Evolutionary conservation across 2,797 vertebrate genomes (phyloP).

Genomic region (Myripristis jacobus): DNA sequence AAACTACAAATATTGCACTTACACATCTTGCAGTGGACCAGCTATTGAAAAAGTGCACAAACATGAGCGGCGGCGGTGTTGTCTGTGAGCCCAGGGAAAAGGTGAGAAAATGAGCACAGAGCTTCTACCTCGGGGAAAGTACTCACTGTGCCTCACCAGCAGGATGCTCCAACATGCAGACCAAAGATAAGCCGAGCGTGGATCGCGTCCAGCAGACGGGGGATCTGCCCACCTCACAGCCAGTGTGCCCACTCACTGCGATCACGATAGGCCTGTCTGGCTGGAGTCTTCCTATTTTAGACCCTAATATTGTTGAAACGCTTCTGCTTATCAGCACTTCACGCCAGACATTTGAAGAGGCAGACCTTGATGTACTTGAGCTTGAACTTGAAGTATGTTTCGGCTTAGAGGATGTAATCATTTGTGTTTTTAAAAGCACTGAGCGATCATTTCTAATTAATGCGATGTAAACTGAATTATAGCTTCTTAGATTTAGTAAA

Average conservation of each 20-base stretch:
- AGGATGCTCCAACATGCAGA: conserved; percentile 39
- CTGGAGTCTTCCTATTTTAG: conserved; percentile 18
- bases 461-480: too few species aligned
- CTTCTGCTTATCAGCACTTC: conserved; percentile 32
- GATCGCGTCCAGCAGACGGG: conserved; percentile 1
- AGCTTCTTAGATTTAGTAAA: too few species aligned
- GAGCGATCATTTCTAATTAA: too few species aligned
- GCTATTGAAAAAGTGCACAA: not conserved
- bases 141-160: not conserved
- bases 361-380: not conserved
- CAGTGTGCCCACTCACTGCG: not conserved
- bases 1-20: conserved; percentile 2
- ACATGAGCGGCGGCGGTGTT: not conserved
- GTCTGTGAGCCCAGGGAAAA: not conserved
- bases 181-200: conserved; percentile 53
- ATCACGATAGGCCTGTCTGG: not conserved
- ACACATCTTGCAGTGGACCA: not conserved
- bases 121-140: conserved; percentile 44
- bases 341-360: not conserved
- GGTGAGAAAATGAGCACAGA: not conserved
- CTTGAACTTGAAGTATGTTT: too few species aligned
- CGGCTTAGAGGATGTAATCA: too few species aligned
- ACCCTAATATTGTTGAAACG: not conserved
- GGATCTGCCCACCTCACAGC: conserved; percentile 42
- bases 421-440: too few species aligned